Base-by-base conservation (phyloP, 2,888 invertebrate species). In the Heliothis peltigera region DNA sequence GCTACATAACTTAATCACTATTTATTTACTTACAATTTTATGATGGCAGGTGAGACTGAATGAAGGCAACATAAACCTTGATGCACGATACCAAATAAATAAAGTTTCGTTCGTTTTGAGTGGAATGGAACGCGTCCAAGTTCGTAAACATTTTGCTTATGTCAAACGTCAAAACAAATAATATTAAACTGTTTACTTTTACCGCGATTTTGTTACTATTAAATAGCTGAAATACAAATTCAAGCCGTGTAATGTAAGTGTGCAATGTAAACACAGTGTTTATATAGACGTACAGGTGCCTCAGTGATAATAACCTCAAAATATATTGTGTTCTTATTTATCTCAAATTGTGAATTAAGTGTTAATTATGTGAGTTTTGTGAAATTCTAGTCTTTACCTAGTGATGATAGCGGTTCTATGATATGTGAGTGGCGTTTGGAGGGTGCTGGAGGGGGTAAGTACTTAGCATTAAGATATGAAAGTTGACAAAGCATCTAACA, bases 91-190 rank as follows among this genome's bases (percentile, higher is more conserved):
- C 5, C 8, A 25, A 25, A 25, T 8, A 25, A 25, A 25, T 25
- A 25, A 25, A 25, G 25, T 25, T 25, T 25, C 25, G 25, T 25
- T 25, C 7, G 25, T 8, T 25, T 32, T 32, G 21, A 21, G 21
- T 25, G 44, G 17, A 48, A 28, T 60, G 60, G 58, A 68, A 69
- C 69, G 69, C 54, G 35, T 42, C 7, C 0, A 17, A 68, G 69
- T 83, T 83, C 67, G 83, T 84, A 84, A 84, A 84, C 84, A 84
- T 80, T 80, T 76, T 70, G 56, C 35, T 64, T 43, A 56, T 77
- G 81, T 80, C 80, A 79, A 71, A 82, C 64, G 84, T 84, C 84
- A 84, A 82, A 83, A 78, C 77, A 73, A 73, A 64, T 69, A 60
- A 49, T 52, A 28, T 25, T 32, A 15, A 5, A 47, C 59, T 51